Percentiles rank a stretch among this genome's conserved stretches.
phyloP scores from a whole-genome alignment of 2,888 invertebrate species.

The Nephrotoma flavescens region DNA sequence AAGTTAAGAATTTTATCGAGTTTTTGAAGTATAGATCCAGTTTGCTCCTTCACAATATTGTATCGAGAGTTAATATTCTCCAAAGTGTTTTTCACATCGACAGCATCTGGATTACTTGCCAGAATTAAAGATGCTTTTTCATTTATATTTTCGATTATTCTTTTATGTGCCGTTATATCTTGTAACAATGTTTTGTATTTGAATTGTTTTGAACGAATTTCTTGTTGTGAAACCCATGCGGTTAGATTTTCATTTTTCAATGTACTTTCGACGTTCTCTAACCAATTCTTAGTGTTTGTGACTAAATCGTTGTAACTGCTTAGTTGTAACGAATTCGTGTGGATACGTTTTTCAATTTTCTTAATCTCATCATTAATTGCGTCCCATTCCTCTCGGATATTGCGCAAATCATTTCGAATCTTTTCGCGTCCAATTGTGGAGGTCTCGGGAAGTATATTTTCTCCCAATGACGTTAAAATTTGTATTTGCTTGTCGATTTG shows the following conservation, averaged over 20 bases:
- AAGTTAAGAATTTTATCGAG: conserved; percentile 64
- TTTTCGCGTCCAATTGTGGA: conserved; percentile 81
- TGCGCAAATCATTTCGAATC: conserved; percentile 70
- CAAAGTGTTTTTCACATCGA: conserved; percentile 53
- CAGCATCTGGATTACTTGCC: conserved; percentile 32
- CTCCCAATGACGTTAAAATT: conserved; percentile 61
- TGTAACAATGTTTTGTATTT: conserved; percentile 78
- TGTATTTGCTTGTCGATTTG: conserved; percentile 68
- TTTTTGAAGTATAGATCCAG: conserved; percentile 51
- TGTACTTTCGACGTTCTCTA: conserved; percentile 69
- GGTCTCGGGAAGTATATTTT: conserved; percentile 83
- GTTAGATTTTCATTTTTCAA: conserved; percentile 54
- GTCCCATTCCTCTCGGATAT: conserved; percentile 77
- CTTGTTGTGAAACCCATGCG: conserved; percentile 65
- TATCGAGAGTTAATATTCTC: conserved; percentile 63
- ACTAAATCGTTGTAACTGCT: conserved; percentile 74
- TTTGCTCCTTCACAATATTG: conserved; percentile 49
- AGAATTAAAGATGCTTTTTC: conserved; percentile 70
- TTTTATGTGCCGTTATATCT: conserved; percentile 79
- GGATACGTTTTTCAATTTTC: conserved; percentile 71
- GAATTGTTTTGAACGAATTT: conserved; percentile 66
- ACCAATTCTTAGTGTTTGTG: conserved; percentile 70
- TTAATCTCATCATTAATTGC: conserved; percentile 67
- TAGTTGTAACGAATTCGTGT: conserved; percentile 69
- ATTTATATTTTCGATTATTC: conserved; percentile 76